Evolutionary conservation across 1,140 invertebrate genomes (phyloP), one percentile per base, ranked within the genome.

Genomic region (Platyscapa corneri): DNA sequence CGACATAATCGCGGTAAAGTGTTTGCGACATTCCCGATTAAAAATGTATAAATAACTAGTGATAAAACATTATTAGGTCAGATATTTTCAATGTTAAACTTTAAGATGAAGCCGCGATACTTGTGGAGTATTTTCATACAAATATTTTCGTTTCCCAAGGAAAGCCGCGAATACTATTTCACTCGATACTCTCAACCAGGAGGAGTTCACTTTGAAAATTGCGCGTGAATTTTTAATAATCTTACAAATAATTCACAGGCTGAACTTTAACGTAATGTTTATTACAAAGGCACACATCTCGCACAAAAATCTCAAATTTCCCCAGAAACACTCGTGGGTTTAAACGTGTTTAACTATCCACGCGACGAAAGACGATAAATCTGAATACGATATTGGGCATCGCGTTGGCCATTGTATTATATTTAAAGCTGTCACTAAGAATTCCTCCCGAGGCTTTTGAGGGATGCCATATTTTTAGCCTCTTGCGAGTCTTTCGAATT

Each of bases 381-480:
- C 14, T 65, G n/a, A n/a, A 1, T 34, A 27, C 23, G 67, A 3
- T 7, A 8, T 83, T 72, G 0, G 37, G 3, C 39, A 53, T 81
- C 70, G 39, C n/a, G 23, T 82, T 49, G 30, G 39, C 77, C 23
- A 30, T 87, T 81, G 86, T 67, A 77, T 64, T 86, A 72, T 83
- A 77, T 64, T 27, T 1, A 56, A 23, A 12, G 23, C 34, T 10
- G 84, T 89, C 88, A 89, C 20, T 89, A 86, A 77, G 86, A 81
- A 78, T 64, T 86, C 60, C 72, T 85, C 10, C 75, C 77, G 6
- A 86, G 42, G 65, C 82, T 86, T 49, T 86, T 87, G 10, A 83
- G 60, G 0, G 75, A 75, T 14, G 77, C 23, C 14, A 75, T 53
- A n/a, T 65, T 32, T 0, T n/a, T 39, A 12, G 23, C 18, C 3